Evolutionary conservation across 2,113 vertebrate species (phyloP).

Genomic region (Vanacampus margaritifer): DNA sequence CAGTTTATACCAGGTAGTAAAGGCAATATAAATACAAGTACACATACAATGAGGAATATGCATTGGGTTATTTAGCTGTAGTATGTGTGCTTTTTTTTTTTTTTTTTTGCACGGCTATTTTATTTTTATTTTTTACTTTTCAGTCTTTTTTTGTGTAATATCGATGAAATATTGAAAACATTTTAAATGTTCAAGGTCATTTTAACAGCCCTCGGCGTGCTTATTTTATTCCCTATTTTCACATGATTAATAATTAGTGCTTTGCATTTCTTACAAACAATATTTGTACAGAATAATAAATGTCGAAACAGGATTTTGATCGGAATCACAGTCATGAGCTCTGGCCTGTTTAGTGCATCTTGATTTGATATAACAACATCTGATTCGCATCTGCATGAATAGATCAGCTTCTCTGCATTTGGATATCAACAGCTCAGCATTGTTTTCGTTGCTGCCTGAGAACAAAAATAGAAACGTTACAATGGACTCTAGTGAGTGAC

Average conservation of each 20-base stretch:
- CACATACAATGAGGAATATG: neutral
- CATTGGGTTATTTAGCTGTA: neutral
- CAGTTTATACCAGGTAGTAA: neutral
- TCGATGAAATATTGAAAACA: neutral
- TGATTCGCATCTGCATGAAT: conserved; percentile 1
- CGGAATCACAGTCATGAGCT: conserved; percentile 42
- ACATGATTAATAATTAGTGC: neutral
- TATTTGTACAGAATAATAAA: conserved; percentile 1
- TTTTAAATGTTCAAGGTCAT: neutral
- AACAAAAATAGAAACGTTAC: neutral
- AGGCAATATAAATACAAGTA: conserved; percentile 1
- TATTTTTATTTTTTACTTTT: neutral
- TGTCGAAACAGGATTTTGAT: conserved; percentile 42
- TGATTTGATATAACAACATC: conserved; percentile 11
- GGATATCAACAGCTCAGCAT: neutral
- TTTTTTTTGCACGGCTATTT: neutral
- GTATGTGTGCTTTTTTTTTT: conserved; percentile 1
- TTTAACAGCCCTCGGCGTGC: neutral
- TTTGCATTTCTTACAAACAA: neutral
- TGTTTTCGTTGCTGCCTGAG: neutral
- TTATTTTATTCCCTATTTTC: conserved; percentile 1
- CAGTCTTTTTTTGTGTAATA: neutral
- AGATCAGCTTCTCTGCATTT: neutral
- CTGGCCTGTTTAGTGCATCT: conserved; percentile 25
- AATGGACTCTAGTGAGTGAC: conserved; percentile 2